A percentile compares a stretch with the other conserved stretches of the same genome.
Conservation (phyloP, 2,113 vertebrate species). For the Ariopsis seemanni region DNA sequence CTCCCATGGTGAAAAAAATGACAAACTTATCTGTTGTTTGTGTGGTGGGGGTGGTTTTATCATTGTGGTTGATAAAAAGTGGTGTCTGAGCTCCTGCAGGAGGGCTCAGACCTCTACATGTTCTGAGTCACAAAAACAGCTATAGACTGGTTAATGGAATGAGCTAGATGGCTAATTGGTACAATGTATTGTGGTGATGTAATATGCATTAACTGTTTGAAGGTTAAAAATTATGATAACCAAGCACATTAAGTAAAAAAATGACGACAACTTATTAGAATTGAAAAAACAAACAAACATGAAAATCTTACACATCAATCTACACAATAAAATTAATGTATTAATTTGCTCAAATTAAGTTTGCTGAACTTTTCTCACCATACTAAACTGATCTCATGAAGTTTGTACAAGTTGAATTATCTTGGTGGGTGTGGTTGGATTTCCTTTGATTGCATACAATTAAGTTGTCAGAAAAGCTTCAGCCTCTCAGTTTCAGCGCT, state of each 20-base stretch:
- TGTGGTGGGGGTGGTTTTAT: background rate
- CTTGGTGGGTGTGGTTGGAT: background rate
- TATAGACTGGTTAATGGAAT: background rate
- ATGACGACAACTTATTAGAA: background rate
- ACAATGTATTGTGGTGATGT: background rate
- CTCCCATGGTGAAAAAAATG: background rate
- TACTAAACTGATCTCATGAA: background rate
- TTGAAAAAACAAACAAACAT: background rate
- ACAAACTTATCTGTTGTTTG: constrained; percentile 30
- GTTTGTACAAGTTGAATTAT: background rate
- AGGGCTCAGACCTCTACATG: background rate
- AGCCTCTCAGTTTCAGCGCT: background rate
- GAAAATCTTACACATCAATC: background rate
- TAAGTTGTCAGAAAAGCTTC: background rate
- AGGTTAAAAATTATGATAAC: background rate
- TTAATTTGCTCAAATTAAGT: background rate
- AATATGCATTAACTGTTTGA: background rate
- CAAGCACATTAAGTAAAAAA: background rate
- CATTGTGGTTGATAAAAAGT: constrained; percentile 35
- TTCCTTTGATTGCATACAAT: background rate
- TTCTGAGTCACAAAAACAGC: background rate
- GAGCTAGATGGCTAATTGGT: constrained; percentile 5
- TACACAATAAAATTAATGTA: background rate
- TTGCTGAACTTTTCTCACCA: background rate
- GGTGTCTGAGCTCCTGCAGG: background rate